A percentile compares a stretch with the other conserved stretches of the same genome.
phyloP scores from a whole-genome alignment of 2,113 vertebrate species.

The Podarcis muralis region DNA sequence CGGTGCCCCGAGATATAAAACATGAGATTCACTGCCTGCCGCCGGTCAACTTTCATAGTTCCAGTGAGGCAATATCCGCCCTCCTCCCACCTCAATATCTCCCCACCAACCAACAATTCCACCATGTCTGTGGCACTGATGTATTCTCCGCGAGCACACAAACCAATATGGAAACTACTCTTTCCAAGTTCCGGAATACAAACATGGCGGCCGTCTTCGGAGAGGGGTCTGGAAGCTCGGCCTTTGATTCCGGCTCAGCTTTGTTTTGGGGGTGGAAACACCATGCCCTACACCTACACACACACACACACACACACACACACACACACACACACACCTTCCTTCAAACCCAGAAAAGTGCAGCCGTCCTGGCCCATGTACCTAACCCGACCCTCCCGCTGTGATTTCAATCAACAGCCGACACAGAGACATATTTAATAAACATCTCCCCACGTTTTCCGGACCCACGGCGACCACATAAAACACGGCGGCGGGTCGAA shows the following conservation, averaged over 20 bases:
- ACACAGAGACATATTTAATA: slow-evolving; percentile 24
- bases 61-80: background rate
- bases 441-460: background rate
- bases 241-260: background rate
- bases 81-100: no score
- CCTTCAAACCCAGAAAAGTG: background rate
- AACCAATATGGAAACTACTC: background rate
- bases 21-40: no score
- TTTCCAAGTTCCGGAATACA: background rate
- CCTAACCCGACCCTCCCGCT: background rate
- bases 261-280: background rate
- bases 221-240: background rate
- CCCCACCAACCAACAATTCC: background rate
- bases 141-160: background rate
- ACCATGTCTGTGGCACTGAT: background rate
- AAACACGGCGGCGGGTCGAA: slow-evolving; percentile 9
- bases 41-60: background rate
- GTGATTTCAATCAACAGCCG: slow-evolving; percentile 1
- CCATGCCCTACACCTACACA: no score
- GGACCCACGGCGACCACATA: background rate
- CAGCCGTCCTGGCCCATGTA: background rate
- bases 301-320: no score
- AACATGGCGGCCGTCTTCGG: background rate
- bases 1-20: no score
- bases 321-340: background rate